Evolutionary conservation across 2,113 vertebrate genomes (phyloP).

Genomic region (Bettongia penicillata): DNA sequence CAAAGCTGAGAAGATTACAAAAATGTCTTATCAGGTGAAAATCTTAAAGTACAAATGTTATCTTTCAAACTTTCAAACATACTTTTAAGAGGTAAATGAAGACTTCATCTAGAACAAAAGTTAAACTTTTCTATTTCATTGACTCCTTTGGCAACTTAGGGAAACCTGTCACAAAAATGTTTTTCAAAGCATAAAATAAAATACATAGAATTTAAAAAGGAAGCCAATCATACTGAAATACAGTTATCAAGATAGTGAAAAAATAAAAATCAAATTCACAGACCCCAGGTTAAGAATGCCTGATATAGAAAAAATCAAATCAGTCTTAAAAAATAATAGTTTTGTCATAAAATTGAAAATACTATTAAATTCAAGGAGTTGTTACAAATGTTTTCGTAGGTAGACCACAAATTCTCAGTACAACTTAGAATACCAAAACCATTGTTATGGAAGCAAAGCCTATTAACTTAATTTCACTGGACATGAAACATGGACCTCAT

Average conservation of each 20-base stretch:
- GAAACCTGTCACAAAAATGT: background rate
- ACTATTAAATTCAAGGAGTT: background rate
- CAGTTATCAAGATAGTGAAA: background rate
- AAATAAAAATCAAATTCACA: background rate
- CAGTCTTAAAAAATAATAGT: constrained; percentile 51
- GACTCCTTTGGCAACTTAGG: background rate
- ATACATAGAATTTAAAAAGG: background rate
- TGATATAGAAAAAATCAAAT: constrained; percentile 38
- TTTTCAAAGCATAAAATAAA: background rate
- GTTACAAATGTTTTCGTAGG: background rate
- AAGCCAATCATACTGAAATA: background rate
- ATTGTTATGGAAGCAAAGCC: constrained; percentile 33
- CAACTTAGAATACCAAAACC: constrained; percentile 46
- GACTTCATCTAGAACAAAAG: background rate
- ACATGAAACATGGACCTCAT: constrained; percentile 40
- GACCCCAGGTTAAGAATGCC: background rate
- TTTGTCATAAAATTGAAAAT: constrained; percentile 13
- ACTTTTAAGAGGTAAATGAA: background rate
- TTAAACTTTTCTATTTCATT: background rate
- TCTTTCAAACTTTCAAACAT: constrained; percentile 40
- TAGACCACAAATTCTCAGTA: constrained; percentile 18
- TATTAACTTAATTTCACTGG: constrained; percentile 54
- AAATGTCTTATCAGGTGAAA: constrained; percentile 42
- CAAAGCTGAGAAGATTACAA: constrained; percentile 52
- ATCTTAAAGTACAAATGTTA: constrained; percentile 43